Evolutionary conservation across 2,888 invertebrate genomes (phyloP), one percentile per base, ranked within the genome.

Genomic region (Syrista parreyssii): DNA sequence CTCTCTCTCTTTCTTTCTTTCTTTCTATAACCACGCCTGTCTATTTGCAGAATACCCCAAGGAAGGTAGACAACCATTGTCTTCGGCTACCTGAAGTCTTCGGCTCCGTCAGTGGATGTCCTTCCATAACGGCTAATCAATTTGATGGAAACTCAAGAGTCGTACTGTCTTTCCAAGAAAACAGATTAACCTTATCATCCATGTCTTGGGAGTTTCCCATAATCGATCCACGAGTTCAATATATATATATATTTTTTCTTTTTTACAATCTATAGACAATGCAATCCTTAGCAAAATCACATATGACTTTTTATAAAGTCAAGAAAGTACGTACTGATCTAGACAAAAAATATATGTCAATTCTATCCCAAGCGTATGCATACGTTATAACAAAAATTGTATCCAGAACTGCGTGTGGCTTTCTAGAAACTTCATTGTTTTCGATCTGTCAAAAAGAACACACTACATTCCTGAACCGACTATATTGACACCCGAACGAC

Each of bases 1-100:
- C 75, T 73, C 73, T 72, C 73, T 34, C 76, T 35, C 69, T 75
- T 72, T 32, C 68, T 11, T 32, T 68, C 75, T 75, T 12, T 75
- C 69, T 74, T 34, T 69, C 69, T 30, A 69, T 32, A 30, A 32
- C 30, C 4, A 30, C 69, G 30, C 32, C 69, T 69, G 4, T 69
- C 69, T 69, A 40, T 40, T 40, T 6, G 12, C 1, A 40, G 15
- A 15, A 40, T 55, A 55, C 2, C 55, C 55, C 23, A 9, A 55
- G 55, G 23, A 55, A 55, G 23, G 55, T 23, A 55, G 9, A 55
- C 23, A 9, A 9, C 23, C 55, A 55, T 23, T 55, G 55, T 23
- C 23, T 55, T 55, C 9, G 23, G 23, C 55, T 23, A 55, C 55
- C 23, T 0, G 23, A n/a, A n/a, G n/a, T n/a, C n/a, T n/a, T n/a